Percentiles rank a stretch among this genome's conserved stretches.
Evolutionary conservation across 2,113 vertebrate genomes (phyloP).

Genomic region (Chrysemys picta): DNA sequence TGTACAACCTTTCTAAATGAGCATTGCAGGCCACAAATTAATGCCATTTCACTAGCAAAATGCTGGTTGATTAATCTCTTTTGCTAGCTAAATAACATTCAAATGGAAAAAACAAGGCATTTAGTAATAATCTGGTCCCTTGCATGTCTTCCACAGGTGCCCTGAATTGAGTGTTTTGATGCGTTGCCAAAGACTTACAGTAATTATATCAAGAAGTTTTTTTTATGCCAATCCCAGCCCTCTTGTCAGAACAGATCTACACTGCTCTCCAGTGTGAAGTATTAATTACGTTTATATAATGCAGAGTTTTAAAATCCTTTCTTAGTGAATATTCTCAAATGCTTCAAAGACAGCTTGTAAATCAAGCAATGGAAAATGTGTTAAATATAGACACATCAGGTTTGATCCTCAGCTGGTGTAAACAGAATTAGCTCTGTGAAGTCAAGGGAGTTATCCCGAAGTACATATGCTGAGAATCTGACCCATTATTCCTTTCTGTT

Average conservation of each 20-base stretch:
- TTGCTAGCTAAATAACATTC: not conserved
- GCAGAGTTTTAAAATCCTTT: not conserved
- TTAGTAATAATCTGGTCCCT: not conserved
- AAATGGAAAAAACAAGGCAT: not conserved
- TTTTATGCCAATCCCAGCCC: not conserved
- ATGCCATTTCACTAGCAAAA: not conserved
- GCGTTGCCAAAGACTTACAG: accelerated
- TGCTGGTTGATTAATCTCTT: not conserved
- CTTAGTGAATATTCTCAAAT: not conserved
- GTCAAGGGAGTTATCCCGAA: not conserved
- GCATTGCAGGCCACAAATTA: not conserved
- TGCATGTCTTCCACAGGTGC: not conserved
- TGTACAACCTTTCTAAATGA: accelerated
- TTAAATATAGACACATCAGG: not conserved
- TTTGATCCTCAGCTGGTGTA: not conserved
- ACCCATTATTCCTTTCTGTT: not conserved
- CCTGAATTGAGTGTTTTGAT: not conserved
- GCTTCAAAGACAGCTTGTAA: not conserved
- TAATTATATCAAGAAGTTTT: accelerated
- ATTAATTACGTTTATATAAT: not conserved
- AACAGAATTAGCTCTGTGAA: not conserved
- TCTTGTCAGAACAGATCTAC: not conserved
- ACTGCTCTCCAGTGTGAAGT: not conserved
- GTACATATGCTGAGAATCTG: not conserved
- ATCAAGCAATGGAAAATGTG: not conserved